Conservation (phyloP, 2,113 vertebrate species). For the Nibea albiflora region DNA sequence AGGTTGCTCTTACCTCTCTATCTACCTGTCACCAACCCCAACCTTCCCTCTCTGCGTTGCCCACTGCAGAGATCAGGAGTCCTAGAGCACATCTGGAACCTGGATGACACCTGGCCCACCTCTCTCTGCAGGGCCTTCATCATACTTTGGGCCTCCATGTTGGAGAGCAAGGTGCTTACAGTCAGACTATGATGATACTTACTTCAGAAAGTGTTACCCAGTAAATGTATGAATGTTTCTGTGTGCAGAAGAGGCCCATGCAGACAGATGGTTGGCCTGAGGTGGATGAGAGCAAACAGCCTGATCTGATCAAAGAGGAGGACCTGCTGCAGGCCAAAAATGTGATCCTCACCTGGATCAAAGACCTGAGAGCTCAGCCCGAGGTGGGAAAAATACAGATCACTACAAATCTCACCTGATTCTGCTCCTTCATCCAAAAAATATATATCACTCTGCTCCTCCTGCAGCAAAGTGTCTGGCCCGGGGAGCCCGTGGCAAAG, state of each 20-base stretch:
- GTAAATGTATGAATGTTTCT: slow-evolving; percentile 1
- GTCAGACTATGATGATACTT: too few relatives aligned
- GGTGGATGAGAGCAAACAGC: slow-evolving; percentile 56
- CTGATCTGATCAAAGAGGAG: slow-evolving; percentile 55
- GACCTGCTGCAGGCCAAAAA: slow-evolving; percentile 73
- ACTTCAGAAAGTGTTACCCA: background rate
- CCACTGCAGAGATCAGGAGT: slow-evolving; percentile 76
- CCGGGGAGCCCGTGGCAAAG: slow-evolving; percentile 79
- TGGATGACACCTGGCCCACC: slow-evolving; percentile 81
- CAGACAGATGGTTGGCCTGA: slow-evolving; percentile 82
- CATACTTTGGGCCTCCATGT: slow-evolving; percentile 81
- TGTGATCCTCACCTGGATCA: slow-evolving; percentile 79
- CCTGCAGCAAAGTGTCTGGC: slow-evolving; percentile 83
- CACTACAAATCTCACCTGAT: background rate
- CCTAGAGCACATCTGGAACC: slow-evolving; percentile 80
- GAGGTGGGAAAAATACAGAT: slow-evolving; percentile 72
- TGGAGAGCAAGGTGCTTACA: slow-evolving; percentile 82
- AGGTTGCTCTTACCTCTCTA: background rate
- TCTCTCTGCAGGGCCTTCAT: slow-evolving; percentile 79
- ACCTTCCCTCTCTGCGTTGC: background rate
- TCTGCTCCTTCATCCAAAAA: background rate
- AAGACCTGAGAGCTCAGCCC: slow-evolving; percentile 80
- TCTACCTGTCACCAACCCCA: background rate
- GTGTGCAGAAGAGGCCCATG: slow-evolving; percentile 77
- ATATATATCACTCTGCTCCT: background rate